A percentile compares a stretch with the other conserved stretches of the same genome.
phyloP scores from a whole-genome alignment of 1,140 invertebrate species.

The Drosophila suzukii region DNA sequence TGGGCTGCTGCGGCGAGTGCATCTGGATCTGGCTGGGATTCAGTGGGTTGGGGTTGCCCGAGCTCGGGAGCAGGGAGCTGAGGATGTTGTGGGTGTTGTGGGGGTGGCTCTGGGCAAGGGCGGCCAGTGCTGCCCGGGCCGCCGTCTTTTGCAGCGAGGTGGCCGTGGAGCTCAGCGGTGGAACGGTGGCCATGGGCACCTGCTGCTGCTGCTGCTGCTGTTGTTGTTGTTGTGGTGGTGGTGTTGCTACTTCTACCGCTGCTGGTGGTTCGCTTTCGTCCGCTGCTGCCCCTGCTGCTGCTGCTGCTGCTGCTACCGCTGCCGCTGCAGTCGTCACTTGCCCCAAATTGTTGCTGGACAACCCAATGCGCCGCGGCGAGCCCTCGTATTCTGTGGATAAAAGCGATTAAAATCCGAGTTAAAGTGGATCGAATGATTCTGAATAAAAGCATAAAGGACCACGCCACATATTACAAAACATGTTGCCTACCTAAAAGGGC shows the following conservation, averaged over 20 bases:
- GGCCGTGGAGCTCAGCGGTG: conserved; percentile 39
- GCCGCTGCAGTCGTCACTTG: conserved; percentile 21
- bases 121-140: conserved; percentile 54
- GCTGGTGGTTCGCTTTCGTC: conserved; percentile 71
- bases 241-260: conserved; percentile 24
- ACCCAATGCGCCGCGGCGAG: conserved; percentile 93
- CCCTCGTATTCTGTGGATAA: conserved; percentile 91
- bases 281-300: conserved; percentile 32
- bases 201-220: too few relatives aligned
- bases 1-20: conserved; percentile 45
- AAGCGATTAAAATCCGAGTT: not conserved
- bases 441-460: not conserved
- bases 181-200: conserved; percentile 85
- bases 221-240: conserved; percentile 13
- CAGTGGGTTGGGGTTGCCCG: conserved; percentile 7
- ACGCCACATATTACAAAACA: not conserved
- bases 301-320: conserved; percentile 16
- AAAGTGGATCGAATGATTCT: not conserved
- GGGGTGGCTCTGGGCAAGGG: conserved; percentile 48
- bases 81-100: conserved; percentile 15
- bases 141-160: conserved; percentile 61
- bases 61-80: conserved; percentile 8
- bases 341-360: conserved; percentile 41
- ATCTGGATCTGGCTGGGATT: conserved; percentile 49
- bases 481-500: not conserved